These are phyloP conservation scores for Alfaro cultratus DNA, from an alignment of 2,797 vertebrate species.

Conservation along the genomic window DNA sequence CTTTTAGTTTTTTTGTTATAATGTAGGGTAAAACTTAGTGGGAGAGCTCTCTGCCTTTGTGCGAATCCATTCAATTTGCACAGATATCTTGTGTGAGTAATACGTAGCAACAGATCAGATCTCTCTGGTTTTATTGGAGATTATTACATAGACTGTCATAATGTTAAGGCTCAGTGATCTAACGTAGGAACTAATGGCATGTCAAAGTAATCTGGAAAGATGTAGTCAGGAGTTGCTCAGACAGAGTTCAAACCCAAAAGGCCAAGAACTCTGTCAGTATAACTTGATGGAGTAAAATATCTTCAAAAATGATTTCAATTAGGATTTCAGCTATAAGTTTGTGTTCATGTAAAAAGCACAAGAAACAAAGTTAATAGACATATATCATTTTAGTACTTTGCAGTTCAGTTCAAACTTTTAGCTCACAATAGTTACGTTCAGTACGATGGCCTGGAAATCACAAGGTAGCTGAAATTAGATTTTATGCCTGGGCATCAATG, in stretches of 20 bases:
- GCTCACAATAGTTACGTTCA: not conserved
- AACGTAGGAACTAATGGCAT: conserved; percentile 2
- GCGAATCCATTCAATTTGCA: conserved; percentile 50
- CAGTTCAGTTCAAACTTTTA: not conserved
- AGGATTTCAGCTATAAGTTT: not conserved
- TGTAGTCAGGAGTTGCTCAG: not conserved
- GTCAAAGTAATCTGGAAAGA: conserved; percentile 3
- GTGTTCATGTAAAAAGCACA: not conserved
- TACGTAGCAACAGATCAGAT: not conserved
- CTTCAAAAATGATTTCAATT: not conserved
- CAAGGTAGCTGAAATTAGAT: not conserved
- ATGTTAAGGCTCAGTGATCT: conserved; percentile 11
- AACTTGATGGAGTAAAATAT: not conserved
- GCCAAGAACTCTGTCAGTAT: not conserved
- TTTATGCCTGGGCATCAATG: not conserved
- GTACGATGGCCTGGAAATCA: not conserved
- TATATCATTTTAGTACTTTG: not conserved
- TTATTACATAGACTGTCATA: conserved; percentile 11
- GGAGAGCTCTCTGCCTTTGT: conserved; percentile 60
- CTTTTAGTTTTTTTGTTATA: conserved; percentile 51
- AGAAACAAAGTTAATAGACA: not conserved
- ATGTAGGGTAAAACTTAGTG: conserved; percentile 64
- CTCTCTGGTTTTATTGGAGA: not conserved
- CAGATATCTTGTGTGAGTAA: conserved; percentile 34
- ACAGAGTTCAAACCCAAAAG: not conserved